phyloP scores from a whole-genome alignment of 2,113 vertebrate species.

The Ahaetulla prasina region DNA sequence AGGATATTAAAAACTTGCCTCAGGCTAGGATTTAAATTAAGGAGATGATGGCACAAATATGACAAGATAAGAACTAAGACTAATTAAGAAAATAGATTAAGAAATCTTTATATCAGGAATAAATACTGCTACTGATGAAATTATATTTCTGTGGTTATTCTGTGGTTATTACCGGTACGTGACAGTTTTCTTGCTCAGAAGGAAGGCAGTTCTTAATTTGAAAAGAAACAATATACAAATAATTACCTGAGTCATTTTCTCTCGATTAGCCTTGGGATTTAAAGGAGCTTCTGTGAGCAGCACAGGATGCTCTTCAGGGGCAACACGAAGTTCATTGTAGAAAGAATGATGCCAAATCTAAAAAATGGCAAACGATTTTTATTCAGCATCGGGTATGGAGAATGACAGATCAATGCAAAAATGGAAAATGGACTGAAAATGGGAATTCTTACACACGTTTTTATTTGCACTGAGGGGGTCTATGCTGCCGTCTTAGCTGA shows the following conservation, averaged over 20 bases:
- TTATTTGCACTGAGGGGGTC: background rate
- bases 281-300: conserved; percentile 45
- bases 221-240: background rate
- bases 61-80: background rate
- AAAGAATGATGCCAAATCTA: conserved; percentile 64
- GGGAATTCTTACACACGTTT: background rate
- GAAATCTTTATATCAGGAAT: background rate
- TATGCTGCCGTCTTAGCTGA: background rate
- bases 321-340: conserved; percentile 52
- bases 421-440: background rate
- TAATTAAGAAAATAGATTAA: background rate
- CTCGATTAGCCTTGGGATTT: conserved; percentile 54
- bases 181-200: background rate
- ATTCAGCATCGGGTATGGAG: background rate
- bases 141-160: background rate
- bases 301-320: conserved; percentile 35
- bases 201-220: fast-evolving
- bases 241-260: conserved; percentile 57
- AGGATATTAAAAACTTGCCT: background rate
- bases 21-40: background rate
- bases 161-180: background rate
- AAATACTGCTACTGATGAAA: background rate
- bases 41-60: background rate
- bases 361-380: background rate
- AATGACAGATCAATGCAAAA: background rate